Evolutionary conservation across 2,888 invertebrate species (phyloP), one percentile per base, ranked within the genome.

Genomic region (Euclidia mi): DNA sequence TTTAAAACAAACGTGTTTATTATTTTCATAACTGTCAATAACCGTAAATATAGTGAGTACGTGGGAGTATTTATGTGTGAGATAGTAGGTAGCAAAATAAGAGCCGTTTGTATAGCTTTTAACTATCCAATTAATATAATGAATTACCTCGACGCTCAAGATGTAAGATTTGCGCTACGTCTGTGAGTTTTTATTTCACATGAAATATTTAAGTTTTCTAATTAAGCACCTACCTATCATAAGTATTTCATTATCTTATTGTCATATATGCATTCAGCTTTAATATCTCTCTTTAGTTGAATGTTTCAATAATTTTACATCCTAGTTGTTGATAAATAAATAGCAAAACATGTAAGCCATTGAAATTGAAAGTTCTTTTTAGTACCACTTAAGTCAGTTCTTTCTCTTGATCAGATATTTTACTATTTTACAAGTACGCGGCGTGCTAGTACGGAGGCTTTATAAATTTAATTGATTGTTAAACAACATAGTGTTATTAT

Each of bases 331-430:
- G 34, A 28, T 17, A 10, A 29, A 14, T 44, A 40, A 28, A 46
- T 52, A 61, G 51, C 53, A 58, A 56, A 61, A 47, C 56, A 41
- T 56, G 56, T 55, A 57, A 62, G 42, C 47, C 25, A 41, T 60
- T 58, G 71, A 71, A 72, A 71, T 40, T 56, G 71, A 71, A 72
- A 71, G 71, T 71, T 25, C 31, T 15, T 6, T 40, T 14, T 11
- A 14, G 10, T 34, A 34, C 14, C 11, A 4, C n/a, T 32, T 32
- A 12, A n/a, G 12, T 12, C 14, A 12, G 6, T 34, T 34, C 34
- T 15, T 34, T 15, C 14, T 34, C 9, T 15, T 34, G 3, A 6
- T 14, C 14, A 12, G 34, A 14, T 9, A 34, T 6, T 34, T 14
- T 34, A 29, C 9, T 14, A 34, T 34, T 34, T 14, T 34, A 14